phyloP scores from a whole-genome alignment of 2,888 invertebrate species.

The Agrotis puta region DNA sequence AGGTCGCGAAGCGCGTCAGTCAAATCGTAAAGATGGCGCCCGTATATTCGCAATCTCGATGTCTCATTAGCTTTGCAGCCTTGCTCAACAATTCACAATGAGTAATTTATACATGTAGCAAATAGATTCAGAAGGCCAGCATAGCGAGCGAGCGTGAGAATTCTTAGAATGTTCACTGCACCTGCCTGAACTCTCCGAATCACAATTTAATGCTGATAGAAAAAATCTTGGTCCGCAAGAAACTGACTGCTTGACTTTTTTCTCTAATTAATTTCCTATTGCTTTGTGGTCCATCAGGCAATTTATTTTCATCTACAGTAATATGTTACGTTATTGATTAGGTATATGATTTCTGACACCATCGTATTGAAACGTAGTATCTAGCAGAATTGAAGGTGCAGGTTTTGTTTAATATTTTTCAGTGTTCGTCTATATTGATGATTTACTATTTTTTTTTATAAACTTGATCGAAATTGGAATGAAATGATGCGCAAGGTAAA shows the following conservation, averaged over 20 bases:
- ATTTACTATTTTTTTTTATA: conserved; percentile 3
- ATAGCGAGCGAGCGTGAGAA: conserved; percentile 77
- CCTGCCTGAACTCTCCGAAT: conserved; percentile 68
- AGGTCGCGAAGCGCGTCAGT: conserved; percentile 81
- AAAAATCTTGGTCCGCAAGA: conserved; percentile 48
- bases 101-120: conserved; percentile 76
- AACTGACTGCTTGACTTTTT: conserved; percentile 29
- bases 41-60: conserved; percentile 80
- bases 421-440: neutral
- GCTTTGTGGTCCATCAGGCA: conserved; percentile 10
- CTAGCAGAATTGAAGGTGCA: neutral
- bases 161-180: conserved; percentile 70
- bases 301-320: neutral
- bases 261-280: conserved; percentile 25
- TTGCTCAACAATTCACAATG: conserved; percentile 83
- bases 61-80: conserved; percentile 81
- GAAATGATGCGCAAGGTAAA: neutral
- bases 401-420: neutral
- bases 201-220: conserved; percentile 53
- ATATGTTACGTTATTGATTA: neutral
- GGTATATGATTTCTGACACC: neutral
- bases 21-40: conserved; percentile 84
- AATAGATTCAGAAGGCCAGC: conserved; percentile 79
- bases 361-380: neutral
- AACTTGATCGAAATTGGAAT: neutral